Percentiles rank a stretch among this genome's conserved stretches.
Evolutionary conservation across 2,797 vertebrate genomes (phyloP).

Genomic region (Selene dorsalis): DNA sequence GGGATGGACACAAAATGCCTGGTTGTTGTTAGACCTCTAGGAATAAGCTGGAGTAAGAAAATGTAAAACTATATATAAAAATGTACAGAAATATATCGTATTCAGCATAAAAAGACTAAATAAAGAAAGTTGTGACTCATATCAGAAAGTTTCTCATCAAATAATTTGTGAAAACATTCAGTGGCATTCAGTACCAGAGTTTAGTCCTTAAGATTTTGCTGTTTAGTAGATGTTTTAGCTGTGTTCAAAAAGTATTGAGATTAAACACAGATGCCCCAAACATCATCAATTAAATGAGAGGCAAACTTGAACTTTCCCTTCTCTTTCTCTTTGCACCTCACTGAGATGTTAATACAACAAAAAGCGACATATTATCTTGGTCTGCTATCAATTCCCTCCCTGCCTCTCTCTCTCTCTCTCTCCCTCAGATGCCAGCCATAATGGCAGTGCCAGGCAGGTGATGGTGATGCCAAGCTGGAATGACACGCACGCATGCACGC

Average conservation of each 20-base stretch:
- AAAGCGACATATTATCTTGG: conserved; percentile 42
- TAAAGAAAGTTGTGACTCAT: neutral
- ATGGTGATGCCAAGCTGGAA: conserved; percentile 86
- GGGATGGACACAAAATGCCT: too few relatives aligned
- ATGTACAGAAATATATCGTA: too few relatives aligned
- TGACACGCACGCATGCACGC: conserved; percentile 74
- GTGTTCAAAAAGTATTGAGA: neutral
- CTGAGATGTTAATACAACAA: conserved; percentile 39
- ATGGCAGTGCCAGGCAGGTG: conserved; percentile 85
- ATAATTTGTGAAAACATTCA: neutral
- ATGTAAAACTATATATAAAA: too few relatives aligned
- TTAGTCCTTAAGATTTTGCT: neutral
- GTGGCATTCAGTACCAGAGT: neutral
- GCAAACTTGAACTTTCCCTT: neutral
- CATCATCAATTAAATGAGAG: neutral
- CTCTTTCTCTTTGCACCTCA: neutral
- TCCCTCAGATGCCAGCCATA: conserved; percentile 76
- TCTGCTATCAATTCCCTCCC: conserved; percentile 23
- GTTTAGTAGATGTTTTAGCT: neutral
- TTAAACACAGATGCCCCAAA: neutral
- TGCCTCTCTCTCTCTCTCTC: conserved; percentile 28
- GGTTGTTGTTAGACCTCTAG: too few relatives aligned
- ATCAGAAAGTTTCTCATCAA: neutral
- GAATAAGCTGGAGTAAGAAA: too few relatives aligned
- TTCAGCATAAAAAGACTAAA: neutral